Evolutionary conservation across 2,888 invertebrate genomes (phyloP), one percentile per base, ranked within the genome.

Genomic region (Anorthoa munda): DNA sequence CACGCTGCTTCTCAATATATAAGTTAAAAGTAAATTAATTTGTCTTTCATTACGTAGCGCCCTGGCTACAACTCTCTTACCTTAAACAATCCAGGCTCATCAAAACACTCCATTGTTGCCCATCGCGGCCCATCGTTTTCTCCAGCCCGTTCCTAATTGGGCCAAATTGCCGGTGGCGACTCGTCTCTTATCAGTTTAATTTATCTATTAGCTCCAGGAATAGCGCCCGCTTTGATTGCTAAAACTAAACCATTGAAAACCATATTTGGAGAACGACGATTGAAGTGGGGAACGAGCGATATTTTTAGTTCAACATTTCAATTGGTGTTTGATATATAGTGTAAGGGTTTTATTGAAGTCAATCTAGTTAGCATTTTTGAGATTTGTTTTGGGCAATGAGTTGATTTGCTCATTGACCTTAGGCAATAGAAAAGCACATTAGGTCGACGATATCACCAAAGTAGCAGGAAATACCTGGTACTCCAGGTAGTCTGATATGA

Each of bases 121-220:
- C 59, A 60, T 69, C 63, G 50, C 66, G 64, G 63, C 45, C 26
- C 63, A 76, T 72, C 64, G 69, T 66, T 71, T 68, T 75, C 71
- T 82, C 53, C 72, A 60, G 72, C 17, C 59, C 4, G 58, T 17
- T 26, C 71, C 84, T 91, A 90, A 92, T 92, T 91, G 90, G 88
- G 81, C 88, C 90, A 91, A 93, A 92, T 92, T 91, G 91, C 90
- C 87, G 85, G 84, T 90, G 91, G 90, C 91, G 90, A 89, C 89
- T 87, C 78, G 70, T 48, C 78, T 79, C 82, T 89, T 93, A 93
- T 93, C 93, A 89, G 88, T 92, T 92, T 93, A 92, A 93, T 93
- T 93, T 93, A 93, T 93, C 92, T 91, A 88, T 88, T 87, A 86
- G 80, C 84, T 89, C 84, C 86, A 84, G 88, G 88, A 91, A 90